A percentile compares a stretch with the other conserved stretches of the same genome.
Conservation (phyloP, 2,113 vertebrate species). For the Ahaetulla prasina region DNA sequence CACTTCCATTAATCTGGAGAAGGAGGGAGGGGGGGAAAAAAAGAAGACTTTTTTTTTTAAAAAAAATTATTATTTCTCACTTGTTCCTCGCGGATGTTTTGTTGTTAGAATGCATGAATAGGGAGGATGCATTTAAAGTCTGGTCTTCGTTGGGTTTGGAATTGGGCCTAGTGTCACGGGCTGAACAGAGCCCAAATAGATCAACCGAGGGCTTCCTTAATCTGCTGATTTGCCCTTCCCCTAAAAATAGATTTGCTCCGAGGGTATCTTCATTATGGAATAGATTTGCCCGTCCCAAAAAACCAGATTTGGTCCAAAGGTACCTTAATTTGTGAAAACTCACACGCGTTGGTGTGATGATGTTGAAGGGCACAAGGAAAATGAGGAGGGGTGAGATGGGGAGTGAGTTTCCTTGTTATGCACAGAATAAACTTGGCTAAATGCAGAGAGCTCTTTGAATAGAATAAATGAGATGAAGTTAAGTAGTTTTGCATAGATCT, state of each 20-base stretch:
- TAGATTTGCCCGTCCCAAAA: not conserved
- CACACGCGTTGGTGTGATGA: too few species aligned
- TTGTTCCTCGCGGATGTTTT: not conserved
- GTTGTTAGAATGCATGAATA: not conserved
- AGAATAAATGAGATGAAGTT: constrained; percentile 5
- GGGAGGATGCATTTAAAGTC: not conserved
- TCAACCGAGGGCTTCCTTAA: not conserved
- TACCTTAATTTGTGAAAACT: not conserved
- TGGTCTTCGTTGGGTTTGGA: not conserved
- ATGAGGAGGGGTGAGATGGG: not conserved
- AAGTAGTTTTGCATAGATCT: constrained; percentile 1
- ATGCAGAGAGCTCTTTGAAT: not conserved
- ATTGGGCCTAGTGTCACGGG: not conserved
- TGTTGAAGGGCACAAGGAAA: not conserved
- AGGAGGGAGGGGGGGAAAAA: not conserved
- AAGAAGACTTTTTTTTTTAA: not conserved
- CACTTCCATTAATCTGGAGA: not conserved
- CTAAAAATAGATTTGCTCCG: not conserved
- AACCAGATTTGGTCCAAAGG: not conserved
- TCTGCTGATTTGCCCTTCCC: not conserved
- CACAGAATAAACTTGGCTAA: not conserved
- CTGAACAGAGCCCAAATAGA: not conserved
- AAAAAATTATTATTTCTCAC: not conserved
- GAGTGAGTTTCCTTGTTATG: not conserved
- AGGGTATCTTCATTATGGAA: not conserved